These are phyloP conservation scores for Sceloporus tristichus DNA, from an alignment of 2,113 vertebrate species.

Conservation along the genomic window DNA sequence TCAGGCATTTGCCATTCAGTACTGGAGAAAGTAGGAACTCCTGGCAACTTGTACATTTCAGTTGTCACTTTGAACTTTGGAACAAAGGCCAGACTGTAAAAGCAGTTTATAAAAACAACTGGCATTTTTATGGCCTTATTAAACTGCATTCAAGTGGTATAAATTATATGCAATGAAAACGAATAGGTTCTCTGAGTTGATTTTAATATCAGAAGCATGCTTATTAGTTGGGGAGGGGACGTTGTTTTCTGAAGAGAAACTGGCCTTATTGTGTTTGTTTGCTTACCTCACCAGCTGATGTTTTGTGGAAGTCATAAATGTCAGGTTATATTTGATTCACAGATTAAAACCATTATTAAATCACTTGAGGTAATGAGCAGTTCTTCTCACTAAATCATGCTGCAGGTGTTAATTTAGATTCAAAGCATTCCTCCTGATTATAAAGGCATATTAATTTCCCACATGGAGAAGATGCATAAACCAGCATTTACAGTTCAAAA, in stretches of 20 bases:
- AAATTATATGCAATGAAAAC: constrained; percentile 87
- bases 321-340: constrained; percentile 74
- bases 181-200: constrained; percentile 81
- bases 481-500: constrained; percentile 27
- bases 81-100: constrained; percentile 88
- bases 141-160: constrained; percentile 86
- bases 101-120: constrained; percentile 88
- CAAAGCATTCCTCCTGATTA: constrained; percentile 75
- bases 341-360: constrained; percentile 74
- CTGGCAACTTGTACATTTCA: constrained; percentile 81
- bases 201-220: constrained; percentile 82
- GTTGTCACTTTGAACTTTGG: constrained; percentile 87
- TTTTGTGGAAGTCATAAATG: constrained; percentile 83
- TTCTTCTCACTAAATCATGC: constrained; percentile 74
- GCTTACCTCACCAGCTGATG: constrained; percentile 78
- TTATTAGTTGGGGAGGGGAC: constrained; percentile 76
- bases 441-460: constrained; percentile 57
- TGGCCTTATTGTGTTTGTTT: constrained; percentile 68
- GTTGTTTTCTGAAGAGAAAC: constrained; percentile 73
- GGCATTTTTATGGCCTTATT: constrained; percentile 88
- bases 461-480: constrained; percentile 48
- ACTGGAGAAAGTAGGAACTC: constrained; percentile 73
- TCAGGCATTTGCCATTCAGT: constrained; percentile 69
- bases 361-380: constrained; percentile 73
- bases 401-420: constrained; percentile 80